Evolutionary conservation across 2,113 vertebrate species (phyloP), one percentile per base, ranked within the genome.

Genomic region (Anguilla japonica): DNA sequence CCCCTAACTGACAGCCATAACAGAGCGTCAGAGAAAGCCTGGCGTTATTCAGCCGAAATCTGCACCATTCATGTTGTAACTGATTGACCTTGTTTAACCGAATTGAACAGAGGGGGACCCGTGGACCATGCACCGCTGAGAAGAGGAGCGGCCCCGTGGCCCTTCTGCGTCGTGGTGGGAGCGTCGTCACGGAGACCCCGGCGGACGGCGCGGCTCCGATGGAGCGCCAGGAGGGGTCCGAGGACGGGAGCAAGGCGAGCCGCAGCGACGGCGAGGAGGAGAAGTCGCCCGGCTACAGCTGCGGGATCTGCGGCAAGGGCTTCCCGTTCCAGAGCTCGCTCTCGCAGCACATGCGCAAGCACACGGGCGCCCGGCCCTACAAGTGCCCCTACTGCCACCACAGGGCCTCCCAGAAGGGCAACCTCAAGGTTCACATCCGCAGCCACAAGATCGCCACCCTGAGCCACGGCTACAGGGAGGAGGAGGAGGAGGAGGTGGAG

Each of bases 381-480:
- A 97, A 98, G 93, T 99, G 98, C 85, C 98, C 98, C 87, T 98
- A 99, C 93, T 99, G 98, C 0, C 96, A 97, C 90, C 98, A 99
- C 93, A 95, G 98, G 89, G 97, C 98, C 22, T 98, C 98, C 71
- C 98, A 99, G 91, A 99, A 99, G 92, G 98, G 98, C 88, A 98
- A 98, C 92, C 95, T 99, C 83, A 99, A 99, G 93, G 97, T 98
- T 81, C 98, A 99, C 93, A 97, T 99, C 87, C 97, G 98, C 81
- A 97, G 97, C 93, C 98, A 99, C 92, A 97, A 97, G 86, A 95
- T 98, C 26, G 96, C 97, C 85, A 97, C 96, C 15, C 94, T 98
- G 89, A 96, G 94, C 85, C 96, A 97, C 90, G 96, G 96, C 20
- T 94, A 95, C 0, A 97, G 97, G 39, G 94, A 97, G 39, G 94